Evolutionary conservation across 2,797 vertebrate genomes (phyloP).

Genomic region (Calcarius lapponicus): DNA sequence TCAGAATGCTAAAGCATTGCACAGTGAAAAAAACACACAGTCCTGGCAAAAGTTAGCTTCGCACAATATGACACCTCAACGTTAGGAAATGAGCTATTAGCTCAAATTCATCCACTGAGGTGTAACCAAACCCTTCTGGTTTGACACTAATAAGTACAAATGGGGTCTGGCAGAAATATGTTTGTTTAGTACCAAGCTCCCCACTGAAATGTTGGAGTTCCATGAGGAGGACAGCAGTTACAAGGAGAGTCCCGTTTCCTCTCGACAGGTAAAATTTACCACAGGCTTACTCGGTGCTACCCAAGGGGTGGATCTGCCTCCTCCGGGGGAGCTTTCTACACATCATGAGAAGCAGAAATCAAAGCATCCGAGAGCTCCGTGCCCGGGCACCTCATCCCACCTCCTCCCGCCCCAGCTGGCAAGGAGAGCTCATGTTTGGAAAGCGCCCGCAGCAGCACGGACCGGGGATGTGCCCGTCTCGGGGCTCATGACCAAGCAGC

Average conservation of each 20-base stretch:
- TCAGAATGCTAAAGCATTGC: not conserved
- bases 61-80: not conserved
- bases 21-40: not conserved
- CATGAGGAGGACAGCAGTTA: not conserved
- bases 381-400: not conserved
- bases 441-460: not conserved
- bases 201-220: not conserved
- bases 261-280: not conserved
- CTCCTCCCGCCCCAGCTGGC: not conserved
- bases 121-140: not conserved
- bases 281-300: not conserved
- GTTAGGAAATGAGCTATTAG: not conserved
- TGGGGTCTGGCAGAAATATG: not conserved
- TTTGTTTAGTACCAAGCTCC: not conserved
- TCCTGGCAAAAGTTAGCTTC: not conserved
- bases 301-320: not conserved
- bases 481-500: fast-evolving
- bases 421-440: not conserved
- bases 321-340: not conserved
- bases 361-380: fast-evolving
- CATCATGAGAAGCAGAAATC: not conserved
- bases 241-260: not conserved
- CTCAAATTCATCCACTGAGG: not conserved
- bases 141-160: not conserved
- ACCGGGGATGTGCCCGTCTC: not conserved